Conservation (phyloP, 1,140 invertebrate genomes). For the Stegodyphus mimosarum region DNA sequence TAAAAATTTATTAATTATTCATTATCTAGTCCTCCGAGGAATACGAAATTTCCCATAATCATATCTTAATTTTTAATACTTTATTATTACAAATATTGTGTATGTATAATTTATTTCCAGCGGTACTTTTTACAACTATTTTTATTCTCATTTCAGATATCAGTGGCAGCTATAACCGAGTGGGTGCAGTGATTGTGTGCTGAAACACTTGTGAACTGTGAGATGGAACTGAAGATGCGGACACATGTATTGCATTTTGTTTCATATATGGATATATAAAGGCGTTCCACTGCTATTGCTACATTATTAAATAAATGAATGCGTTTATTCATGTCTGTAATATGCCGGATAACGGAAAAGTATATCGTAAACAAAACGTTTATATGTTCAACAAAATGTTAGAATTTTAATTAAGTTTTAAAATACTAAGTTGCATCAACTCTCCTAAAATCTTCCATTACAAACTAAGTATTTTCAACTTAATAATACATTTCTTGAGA, state of each 20-base stretch:
- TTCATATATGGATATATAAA: neutral
- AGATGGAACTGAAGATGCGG: neutral
- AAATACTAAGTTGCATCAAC: neutral
- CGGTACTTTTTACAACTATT: neutral
- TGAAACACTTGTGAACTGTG: neutral
- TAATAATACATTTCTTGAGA: neutral
- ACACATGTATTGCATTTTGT: neutral
- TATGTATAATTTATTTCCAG: neutral
- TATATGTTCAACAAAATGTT: neutral
- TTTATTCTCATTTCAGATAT: neutral
- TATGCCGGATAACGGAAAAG: neutral
- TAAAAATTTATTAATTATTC: neutral
- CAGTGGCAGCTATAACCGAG: constrained; percentile 23
- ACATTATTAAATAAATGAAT: constrained; percentile 23
- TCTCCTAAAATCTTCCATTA: neutral
- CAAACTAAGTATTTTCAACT: neutral
- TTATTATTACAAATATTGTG: neutral
- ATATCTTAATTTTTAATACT: neutral
- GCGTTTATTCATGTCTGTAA: neutral
- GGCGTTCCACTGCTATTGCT: constrained; percentile 39
- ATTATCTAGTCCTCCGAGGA: neutral
- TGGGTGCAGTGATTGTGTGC: constrained; percentile 30
- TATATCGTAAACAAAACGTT: neutral
- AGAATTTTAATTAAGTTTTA: neutral
- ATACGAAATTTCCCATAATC: neutral